These are phyloP conservation scores for Campaea margaritaria DNA, from an alignment of 2,888 invertebrate species.

Conservation along the genomic window DNA sequence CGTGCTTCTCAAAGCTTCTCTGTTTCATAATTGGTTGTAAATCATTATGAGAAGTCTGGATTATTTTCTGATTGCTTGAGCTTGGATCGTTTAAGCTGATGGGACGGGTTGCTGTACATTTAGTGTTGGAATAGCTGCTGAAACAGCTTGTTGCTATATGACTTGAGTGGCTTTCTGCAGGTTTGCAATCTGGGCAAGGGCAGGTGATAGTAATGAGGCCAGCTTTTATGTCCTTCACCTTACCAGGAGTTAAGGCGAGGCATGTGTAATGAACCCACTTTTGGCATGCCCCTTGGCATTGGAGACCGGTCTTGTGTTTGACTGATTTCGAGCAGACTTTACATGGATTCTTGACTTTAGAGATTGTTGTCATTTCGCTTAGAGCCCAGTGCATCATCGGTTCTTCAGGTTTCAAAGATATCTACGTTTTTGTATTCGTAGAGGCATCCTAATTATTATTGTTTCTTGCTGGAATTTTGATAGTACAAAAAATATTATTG, in stretches of 20 bases:
- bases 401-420: slow-evolving; percentile 15
- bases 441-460: background rate
- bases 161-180: slow-evolving; percentile 57
- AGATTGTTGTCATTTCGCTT: slow-evolving; percentile 57
- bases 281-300: slow-evolving; percentile 70
- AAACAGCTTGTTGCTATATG: slow-evolving; percentile 43
- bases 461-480: too few species aligned
- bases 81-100: slow-evolving; percentile 52
- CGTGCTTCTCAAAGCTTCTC: too few species aligned
- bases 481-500: too few species aligned
- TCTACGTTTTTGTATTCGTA: background rate
- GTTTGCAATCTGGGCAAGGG: slow-evolving; percentile 75
- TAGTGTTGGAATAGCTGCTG: slow-evolving; percentile 56
- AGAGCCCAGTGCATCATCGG: slow-evolving; percentile 26
- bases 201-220: slow-evolving; percentile 69
- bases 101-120: slow-evolving; percentile 64
- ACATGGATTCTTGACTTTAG: slow-evolving; percentile 68
- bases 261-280: slow-evolving; percentile 73
- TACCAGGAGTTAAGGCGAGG: slow-evolving; percentile 71
- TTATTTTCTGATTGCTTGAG: slow-evolving; percentile 44
- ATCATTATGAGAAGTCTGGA: slow-evolving; percentile 25
- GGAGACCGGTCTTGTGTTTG: slow-evolving; percentile 62
- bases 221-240: slow-evolving; percentile 68
- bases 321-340: slow-evolving; percentile 70
- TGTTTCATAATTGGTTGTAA: too few species aligned